phyloP scores from a whole-genome alignment of 2,797 vertebrate genomes.

The Enteromius treurensis region DNA sequence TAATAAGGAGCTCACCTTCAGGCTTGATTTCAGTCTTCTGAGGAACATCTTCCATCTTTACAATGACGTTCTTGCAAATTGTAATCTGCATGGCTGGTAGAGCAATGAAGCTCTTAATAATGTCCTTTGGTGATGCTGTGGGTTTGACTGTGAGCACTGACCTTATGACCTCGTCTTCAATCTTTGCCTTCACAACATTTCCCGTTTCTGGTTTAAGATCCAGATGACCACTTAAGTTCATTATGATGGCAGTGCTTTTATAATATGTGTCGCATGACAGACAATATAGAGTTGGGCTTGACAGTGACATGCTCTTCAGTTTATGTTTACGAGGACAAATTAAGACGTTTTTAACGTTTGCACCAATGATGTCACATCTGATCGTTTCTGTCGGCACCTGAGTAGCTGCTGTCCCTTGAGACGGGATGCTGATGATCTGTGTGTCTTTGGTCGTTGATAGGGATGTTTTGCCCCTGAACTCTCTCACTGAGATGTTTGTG shows the following conservation, averaged over 20 bases:
- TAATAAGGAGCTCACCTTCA: background rate
- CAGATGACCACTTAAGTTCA: slow-evolving; percentile 10
- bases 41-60: slow-evolving; percentile 28
- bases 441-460: slow-evolving; percentile 15
- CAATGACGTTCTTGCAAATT: background rate
- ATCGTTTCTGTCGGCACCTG: background rate
- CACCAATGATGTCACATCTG: slow-evolving; percentile 16
- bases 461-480: background rate
- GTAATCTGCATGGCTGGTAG: slow-evolving; percentile 18
- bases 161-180: slow-evolving; percentile 27
- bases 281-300: slow-evolving; percentile 15
- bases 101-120: background rate
- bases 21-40: background rate
- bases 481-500: slow-evolving; percentile 3
- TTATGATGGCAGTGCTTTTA: background rate
- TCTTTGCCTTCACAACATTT: background rate
- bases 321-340: slow-evolving; percentile 1
- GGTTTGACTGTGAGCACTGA: background rate
- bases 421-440: slow-evolving; percentile 9
- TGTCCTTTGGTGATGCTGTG: background rate
- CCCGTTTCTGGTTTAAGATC: background rate
- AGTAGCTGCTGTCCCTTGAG: slow-evolving; percentile 14
- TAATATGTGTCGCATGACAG: slow-evolving; percentile 7
- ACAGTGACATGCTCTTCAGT: background rate
- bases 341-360: background rate